A percentile compares a stretch with the other conserved stretches of the same genome.
Evolutionary conservation across 2,888 invertebrate genomes (phyloP).

Genomic region (Furcula furcula): DNA sequence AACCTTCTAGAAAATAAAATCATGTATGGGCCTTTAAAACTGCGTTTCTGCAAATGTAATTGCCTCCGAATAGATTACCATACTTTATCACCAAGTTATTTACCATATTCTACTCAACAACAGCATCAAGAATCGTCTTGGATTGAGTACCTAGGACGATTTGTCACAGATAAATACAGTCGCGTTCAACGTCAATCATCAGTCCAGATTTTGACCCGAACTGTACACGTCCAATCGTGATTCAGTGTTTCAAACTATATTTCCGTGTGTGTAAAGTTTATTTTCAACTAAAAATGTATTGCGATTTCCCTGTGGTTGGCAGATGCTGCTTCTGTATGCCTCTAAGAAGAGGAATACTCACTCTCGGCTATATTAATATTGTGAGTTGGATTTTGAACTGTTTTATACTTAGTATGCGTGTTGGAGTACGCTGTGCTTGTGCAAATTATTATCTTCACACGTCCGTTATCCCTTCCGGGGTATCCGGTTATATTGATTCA

Average conservation of each 20-base stretch:
- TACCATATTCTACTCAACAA: not conserved
- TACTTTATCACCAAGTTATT: too few species aligned
- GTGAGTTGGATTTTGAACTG: slow-evolving; percentile 51
- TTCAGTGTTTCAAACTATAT: not conserved
- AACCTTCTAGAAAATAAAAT: too few species aligned
- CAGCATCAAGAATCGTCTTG: not conserved
- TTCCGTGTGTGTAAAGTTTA: slow-evolving; percentile 3
- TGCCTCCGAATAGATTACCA: too few species aligned
- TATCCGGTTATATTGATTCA: too few species aligned
- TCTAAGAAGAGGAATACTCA: slow-evolving; percentile 52
- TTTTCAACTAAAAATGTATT: slow-evolving; percentile 47
- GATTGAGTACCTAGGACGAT: not conserved
- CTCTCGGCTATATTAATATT: slow-evolving; percentile 57
- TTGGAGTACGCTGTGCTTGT: too few species aligned
- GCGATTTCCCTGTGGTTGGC: slow-evolving; percentile 47
- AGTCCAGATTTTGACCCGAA: not conserved
- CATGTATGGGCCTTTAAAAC: too few species aligned
- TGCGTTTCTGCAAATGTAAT: too few species aligned
- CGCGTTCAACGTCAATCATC: not conserved
- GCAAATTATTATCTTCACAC: too few species aligned
- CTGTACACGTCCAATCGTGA: too few species aligned
- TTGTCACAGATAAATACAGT: slow-evolving; percentile 21
- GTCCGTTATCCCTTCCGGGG: too few species aligned
- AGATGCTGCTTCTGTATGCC: slow-evolving; percentile 70
- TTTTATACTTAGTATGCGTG: too few species aligned